Evolutionary conservation across 37 sponge, comb jelly and placozoan genomes (phyloP), one percentile per base, ranked within the genome.

Genomic region (Geodia barretti): DNA sequence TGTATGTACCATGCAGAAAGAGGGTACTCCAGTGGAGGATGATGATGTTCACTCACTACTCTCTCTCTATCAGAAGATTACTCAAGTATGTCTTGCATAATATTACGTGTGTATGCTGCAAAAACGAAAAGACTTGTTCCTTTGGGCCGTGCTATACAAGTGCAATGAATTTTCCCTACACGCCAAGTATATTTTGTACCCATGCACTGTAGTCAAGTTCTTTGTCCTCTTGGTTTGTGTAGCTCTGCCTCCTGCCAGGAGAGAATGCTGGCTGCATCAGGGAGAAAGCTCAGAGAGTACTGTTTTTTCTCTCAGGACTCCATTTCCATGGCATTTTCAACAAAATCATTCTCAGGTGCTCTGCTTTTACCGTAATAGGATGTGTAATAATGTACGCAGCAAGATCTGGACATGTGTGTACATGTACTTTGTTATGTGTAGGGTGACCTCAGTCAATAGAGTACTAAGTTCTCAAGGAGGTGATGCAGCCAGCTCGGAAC

Each of bases 241-340:
- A 87, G 83, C 65, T 91, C 64, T 84, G 92, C 64, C 70, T 87
- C 25, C 39, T 91, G 41, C 58, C 63, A 17, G 84, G 76, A 25
- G 78, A 72, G 72, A 43, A 33, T 32, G 67, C 73, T 0, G 58
- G 23, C 1, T 29, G 20, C 23, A 24, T 92, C 14, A 76, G 77
- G 14, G 38, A 26, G 25, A 42, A 72, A 1, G 78, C 93, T 39
- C 65, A 80, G 68, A n/a, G 24, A 20, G 89, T 92, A 5, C 78
- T 92, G 3, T 84, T 88, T 42, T 85, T 84, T 5, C 64, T 88
- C 69, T 88, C 89, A 77, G 86, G 86, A 11, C 86, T 92, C 5
- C 93, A 92, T 38, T 92, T 92, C 72, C 86, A 88, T 60, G 80
- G 88, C 68, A 88, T 92, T 64, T 92, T 86, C 76, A 92, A 88